Evolutionary conservation across 2,797 vertebrate species (phyloP), one percentile per base, ranked within the genome.

Genomic region (Pogoniulus pusillus): DNA sequence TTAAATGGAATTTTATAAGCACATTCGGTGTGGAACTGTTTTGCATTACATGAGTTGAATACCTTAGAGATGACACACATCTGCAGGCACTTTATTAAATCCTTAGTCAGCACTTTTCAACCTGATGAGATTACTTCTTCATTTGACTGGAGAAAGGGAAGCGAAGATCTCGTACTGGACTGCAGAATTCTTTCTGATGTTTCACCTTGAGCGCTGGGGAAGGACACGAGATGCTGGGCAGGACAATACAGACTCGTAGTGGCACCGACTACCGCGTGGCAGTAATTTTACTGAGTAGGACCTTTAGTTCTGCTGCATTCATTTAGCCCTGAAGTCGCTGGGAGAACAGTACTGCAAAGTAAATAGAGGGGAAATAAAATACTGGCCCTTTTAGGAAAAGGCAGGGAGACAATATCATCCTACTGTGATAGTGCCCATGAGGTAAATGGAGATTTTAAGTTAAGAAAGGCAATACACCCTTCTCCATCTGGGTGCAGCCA

Each of bases 31-130:
- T 96, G 93, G 97, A 97, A 96, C 98, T 98, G 98, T 98, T 98
- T 98, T 98, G 98, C 98, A 98, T 98, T 98, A 98, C 98, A 98
- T 98, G 98, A 98, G 98, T 97, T 97, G 98, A 98, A 98, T 98
- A 98, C 98, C 98, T 98, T 98, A 93, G 98, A 98, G 98, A 98
- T 98, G 97, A 98, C 98, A 98, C 98, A 98, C 98, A 98, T 98
- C 98, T 98, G 98, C 98, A 98, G 98, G 98, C 98, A 98, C 97
- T 98, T 98, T 98, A 98, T 98, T 97, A 97, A 97, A 97, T 96
- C 98, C 98, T 98, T 98, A 98, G 96, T 98, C 98, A 98, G 98
- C 98, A 98, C 97, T 98, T 98, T 98, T 97, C 97, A 90, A 97
- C 97, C 97, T 98, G 98, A 98, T 98, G 98, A 98, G 98, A 98